Evolutionary conservation across 2,888 invertebrate genomes (phyloP).

Genomic region (Cinara cedri): DNA sequence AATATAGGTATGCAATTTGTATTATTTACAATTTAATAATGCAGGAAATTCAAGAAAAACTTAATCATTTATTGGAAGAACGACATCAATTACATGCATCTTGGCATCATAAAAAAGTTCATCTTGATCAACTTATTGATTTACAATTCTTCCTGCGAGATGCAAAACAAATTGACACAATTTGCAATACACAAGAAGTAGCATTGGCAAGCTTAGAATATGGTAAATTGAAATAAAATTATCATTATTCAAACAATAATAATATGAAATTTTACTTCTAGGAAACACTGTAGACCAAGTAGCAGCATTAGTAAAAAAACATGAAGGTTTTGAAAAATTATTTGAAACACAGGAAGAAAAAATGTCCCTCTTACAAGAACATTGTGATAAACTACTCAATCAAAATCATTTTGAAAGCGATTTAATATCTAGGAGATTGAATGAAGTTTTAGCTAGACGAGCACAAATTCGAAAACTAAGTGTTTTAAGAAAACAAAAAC

Average conservation of each 20-base stretch:
- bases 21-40: conserved; percentile 16
- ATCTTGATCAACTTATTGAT: conserved; percentile 88
- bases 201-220: conserved; percentile 65
- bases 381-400: conserved; percentile 83
- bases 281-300: conserved; percentile 87
- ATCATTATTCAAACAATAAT: background rate
- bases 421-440: conserved; percentile 76
- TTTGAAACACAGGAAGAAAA: conserved; percentile 89
- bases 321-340: conserved; percentile 92
- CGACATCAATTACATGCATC: conserved; percentile 79
- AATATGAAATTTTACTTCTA: conserved; percentile 42
- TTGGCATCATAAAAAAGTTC: conserved; percentile 88
- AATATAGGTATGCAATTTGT: background rate
- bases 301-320: conserved; percentile 86
- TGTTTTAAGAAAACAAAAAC: conserved; percentile 70
- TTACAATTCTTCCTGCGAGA: conserved; percentile 93
- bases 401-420: conserved; percentile 91
- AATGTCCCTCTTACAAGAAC: conserved; percentile 78
- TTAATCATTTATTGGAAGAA: conserved; percentile 78
- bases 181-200: conserved; percentile 86
- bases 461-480: conserved; percentile 72
- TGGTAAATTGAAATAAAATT: conserved; percentile 61
- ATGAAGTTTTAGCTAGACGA: conserved; percentile 76
- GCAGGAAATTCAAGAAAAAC: conserved; percentile 79
- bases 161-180: conserved; percentile 87